These are phyloP conservation scores for Gobius niger DNA, from an alignment of 2,113 vertebrate genomes.

Conservation along the genomic window DNA sequence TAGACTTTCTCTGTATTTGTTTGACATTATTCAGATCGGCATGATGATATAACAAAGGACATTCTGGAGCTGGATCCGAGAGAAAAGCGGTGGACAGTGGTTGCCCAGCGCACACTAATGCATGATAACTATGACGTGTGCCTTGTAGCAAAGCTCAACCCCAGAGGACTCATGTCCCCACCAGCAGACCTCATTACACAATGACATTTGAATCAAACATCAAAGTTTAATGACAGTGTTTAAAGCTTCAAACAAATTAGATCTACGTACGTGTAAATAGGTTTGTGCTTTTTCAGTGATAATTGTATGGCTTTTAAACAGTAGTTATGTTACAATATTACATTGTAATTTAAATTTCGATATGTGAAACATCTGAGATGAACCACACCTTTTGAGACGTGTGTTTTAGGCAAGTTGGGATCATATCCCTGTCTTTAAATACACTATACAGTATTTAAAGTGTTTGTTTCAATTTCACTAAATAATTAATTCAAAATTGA, in stretches of 20 bases:
- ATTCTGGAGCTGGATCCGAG: constrained; percentile 90
- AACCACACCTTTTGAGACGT: too few species aligned
- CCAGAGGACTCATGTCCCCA: constrained; percentile 89
- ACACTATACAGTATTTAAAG: too few species aligned
- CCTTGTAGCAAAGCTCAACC: constrained; percentile 92
- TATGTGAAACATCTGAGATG: too few species aligned
- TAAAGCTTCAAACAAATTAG: constrained; percentile 12
- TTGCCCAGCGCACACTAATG: constrained; percentile 85
- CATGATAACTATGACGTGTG: constrained; percentile 95
- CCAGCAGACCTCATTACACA: constrained; percentile 83
- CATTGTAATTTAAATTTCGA: background rate
- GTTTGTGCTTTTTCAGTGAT: constrained; percentile 26
- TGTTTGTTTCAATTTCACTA: too few species aligned
- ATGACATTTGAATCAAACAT: constrained; percentile 50
- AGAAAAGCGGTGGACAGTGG: constrained; percentile 91
- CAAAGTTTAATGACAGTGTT: constrained; percentile 34
- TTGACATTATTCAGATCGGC: constrained; percentile 81
- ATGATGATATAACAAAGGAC: constrained; percentile 92
- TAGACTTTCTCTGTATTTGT: constrained; percentile 12
- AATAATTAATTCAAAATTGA: too few species aligned
- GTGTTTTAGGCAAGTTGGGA: too few species aligned
- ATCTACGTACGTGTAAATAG: constrained; percentile 24
- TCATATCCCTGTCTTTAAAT: too few species aligned
- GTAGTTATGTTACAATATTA: background rate
- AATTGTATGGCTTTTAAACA: background rate